Evolutionary conservation across 2,797 vertebrate genomes (phyloP).

Genomic region (Enteromius argenteus): DNA sequence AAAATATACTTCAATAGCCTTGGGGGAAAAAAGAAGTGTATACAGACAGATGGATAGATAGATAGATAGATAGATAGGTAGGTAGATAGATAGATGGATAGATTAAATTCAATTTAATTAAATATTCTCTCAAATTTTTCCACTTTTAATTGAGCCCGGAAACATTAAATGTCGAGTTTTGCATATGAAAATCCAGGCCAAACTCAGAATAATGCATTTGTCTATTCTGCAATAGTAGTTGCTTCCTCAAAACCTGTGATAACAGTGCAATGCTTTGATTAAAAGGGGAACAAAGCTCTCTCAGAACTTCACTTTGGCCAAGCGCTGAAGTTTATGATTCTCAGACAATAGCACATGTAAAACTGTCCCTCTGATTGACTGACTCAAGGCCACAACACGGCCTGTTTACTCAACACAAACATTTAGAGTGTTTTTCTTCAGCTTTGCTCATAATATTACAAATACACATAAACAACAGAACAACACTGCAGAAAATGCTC

Average conservation of each 20-base stretch:
- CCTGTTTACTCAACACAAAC: background rate
- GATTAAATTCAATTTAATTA: background rate
- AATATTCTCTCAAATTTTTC: background rate
- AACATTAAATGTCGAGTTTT: conserved; percentile 4
- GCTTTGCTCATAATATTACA: background rate
- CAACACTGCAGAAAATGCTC: background rate
- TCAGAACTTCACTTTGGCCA: conserved; percentile 78
- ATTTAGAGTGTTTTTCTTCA: background rate
- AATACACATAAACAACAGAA: background rate
- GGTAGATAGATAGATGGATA: background rate
- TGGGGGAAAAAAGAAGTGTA: too few species aligned
- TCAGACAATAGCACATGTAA: conserved; percentile 47
- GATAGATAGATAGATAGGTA: background rate
- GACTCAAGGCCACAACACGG: background rate
- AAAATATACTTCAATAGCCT: background rate
- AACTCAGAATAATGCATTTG: conserved; percentile 41
- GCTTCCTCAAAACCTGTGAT: conserved; percentile 75
- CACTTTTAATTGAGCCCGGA: background rate
- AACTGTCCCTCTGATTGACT: conserved; percentile 37
- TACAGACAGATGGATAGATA: background rate
- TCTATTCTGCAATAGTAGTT: conserved; percentile 61
- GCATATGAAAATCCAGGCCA: conserved; percentile 39
- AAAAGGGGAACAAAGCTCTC: conserved; percentile 76
- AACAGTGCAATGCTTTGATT: conserved; percentile 64
- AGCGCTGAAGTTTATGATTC: conserved; percentile 53